phyloP scores from a whole-genome alignment of 2,797 vertebrate genomes.

The Glossophaga mutica region DNA sequence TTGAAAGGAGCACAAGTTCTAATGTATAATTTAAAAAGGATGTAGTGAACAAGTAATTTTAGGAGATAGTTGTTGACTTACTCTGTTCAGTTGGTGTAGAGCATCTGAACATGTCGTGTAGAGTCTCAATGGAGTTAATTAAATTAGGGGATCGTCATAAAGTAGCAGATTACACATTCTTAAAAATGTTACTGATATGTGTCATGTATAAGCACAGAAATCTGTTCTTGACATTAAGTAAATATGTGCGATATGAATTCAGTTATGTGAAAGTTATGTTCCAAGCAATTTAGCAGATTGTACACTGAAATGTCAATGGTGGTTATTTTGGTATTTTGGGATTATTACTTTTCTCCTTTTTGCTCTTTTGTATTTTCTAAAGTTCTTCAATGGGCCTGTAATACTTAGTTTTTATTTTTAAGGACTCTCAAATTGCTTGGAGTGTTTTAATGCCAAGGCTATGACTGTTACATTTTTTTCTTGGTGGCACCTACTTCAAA shows the following conservation, averaged over 20 bases:
- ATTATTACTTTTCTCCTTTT: background rate
- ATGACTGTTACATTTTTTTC: background rate
- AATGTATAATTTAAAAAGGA: constrained; percentile 7
- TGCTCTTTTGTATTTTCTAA: background rate
- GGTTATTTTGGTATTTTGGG: background rate
- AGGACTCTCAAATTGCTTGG: constrained; percentile 7
- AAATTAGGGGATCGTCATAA: background rate
- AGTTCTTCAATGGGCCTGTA: background rate
- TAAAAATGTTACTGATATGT: background rate
- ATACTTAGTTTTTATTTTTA: constrained; percentile 29
- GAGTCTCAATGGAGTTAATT: background rate
- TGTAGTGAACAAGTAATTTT: background rate
- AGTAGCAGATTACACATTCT: background rate
- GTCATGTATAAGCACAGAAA: background rate
- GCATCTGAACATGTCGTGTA: background rate
- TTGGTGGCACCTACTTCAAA: constrained; percentile 40
- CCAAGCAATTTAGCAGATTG: background rate
- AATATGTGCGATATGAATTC: background rate
- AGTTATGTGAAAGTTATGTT: background rate
- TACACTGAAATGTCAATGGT: background rate
- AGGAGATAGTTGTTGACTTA: background rate
- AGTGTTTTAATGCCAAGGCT: constrained; percentile 15
- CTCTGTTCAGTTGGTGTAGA: background rate
- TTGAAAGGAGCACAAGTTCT: background rate
- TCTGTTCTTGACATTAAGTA: background rate